Conservation (phyloP, 2,888 invertebrate species). For the Leptogaster cylindrica region DNA sequence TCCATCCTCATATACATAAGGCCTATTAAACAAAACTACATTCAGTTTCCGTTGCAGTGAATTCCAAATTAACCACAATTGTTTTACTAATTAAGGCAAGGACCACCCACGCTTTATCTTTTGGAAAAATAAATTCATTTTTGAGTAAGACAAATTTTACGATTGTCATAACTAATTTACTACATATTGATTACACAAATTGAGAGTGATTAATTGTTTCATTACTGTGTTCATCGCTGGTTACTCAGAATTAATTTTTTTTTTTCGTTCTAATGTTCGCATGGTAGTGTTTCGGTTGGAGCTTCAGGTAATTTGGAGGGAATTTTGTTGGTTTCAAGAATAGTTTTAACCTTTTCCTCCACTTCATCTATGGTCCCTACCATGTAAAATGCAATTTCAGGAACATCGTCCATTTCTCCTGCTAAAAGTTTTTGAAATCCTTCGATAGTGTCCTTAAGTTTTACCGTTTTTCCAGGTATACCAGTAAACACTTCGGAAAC, state of each 20-base stretch:
- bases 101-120: neutral
- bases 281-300: neutral
- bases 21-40: too few relatives aligned
- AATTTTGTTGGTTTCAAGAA: slow-evolving; percentile 50
- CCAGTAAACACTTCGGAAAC: slow-evolving; percentile 96
- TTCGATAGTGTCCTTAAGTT: slow-evolving; percentile 84
- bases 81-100: slow-evolving; percentile 14
- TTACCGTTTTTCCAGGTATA: slow-evolving; percentile 87
- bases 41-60: too few relatives aligned
- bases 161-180: slow-evolving; percentile 10
- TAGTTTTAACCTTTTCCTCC: slow-evolving; percentile 76
- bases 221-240: neutral
- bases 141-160: slow-evolving; percentile 23
- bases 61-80: slow-evolving; percentile 1
- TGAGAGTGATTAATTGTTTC: too few relatives aligned
- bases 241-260: neutral
- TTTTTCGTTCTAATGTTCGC: neutral
- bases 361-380: slow-evolving; percentile 93
- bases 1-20: too few relatives aligned
- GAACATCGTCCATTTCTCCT: slow-evolving; percentile 89
- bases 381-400: slow-evolving; percentile 97
- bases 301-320: neutral
- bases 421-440: slow-evolving; percentile 84
- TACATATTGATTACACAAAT: slow-evolving; percentile 10
- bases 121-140: slow-evolving; percentile 1